Evolutionary conservation across 2,888 invertebrate genomes (phyloP), one percentile per base, ranked within the genome.

Genomic region (Dascillus cervinus): DNA sequence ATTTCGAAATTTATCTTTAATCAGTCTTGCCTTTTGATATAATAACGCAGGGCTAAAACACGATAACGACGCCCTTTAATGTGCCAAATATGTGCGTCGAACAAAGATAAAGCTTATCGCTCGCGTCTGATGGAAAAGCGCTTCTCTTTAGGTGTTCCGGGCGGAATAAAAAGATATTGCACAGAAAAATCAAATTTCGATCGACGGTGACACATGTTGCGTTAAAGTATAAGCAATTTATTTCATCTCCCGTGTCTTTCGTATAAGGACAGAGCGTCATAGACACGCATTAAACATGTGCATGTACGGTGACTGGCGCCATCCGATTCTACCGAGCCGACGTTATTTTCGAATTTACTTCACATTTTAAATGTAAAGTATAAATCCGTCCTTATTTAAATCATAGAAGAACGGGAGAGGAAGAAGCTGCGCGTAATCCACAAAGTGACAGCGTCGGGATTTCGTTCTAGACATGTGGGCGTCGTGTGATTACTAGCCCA

Each of bases 391-490:
- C 19, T 19, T 3, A 19, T 31, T 25, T 20, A 23, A 11, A 10
- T 12, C n/a, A 12, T 6, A 15, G 19, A 12, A 4, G 8, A 29
- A 11, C 6, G 17, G 11, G 12, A 22, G 23, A 13, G 15, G 6
- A 6, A n/a, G 23, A n/a, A 12, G 3, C 12, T 9, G 8, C 10
- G 15, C 17, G 30, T 17, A 13, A 14, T 20, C 5, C n/a, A n/a
- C 9, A n/a, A 20, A 12, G 23, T 25, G 12, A 17, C 19, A 9
- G 11, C 17, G n/a, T n/a, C n/a, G n/a, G n/a, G n/a, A n/a, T n/a
- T n/a, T n/a, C n/a, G n/a, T n/a, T n/a, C n/a, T n/a, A 31, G 31
- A 31, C 31, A 31, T 25, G 31, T 31, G 25, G 31, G 31, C 23
- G 31, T 14, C 4, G 11, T 22, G 22, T 22, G 22, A 19, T 27